Evolutionary conservation across 2,113 vertebrate genomes (phyloP), one percentile per base, ranked within the genome.

Genomic region (Neofelis nebulosa): DNA sequence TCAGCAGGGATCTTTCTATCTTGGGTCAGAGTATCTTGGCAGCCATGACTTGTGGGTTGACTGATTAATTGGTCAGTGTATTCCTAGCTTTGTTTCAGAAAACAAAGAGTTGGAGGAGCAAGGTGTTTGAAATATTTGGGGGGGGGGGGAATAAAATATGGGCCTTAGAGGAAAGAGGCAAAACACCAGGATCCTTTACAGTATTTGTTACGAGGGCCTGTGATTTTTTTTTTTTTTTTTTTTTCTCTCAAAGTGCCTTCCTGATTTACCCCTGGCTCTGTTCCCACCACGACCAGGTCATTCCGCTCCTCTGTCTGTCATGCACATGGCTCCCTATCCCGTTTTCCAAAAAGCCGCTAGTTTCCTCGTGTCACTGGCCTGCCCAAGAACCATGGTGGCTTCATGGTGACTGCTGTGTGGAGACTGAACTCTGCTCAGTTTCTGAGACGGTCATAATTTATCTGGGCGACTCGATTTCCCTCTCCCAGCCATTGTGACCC

Each of bases 51-150:
- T 12, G 45, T 79, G 18, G 65, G 61, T 71, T 69, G 13, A 31
- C 69, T 79, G 74, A 76, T 55, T 73, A 52, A 55, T 33, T 73
- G 14, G 41, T 94, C 78, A 68, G 57, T 41, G 94, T 92, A 95
- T 55, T 94, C 36, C 38, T 86, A 85, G 66, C 50, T 97, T 90
- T 92, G 66, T 92, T 83, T 95, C 69, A 87, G 74, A 52, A 92
- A 89, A 55, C 41, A 83, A 86, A 66, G 52, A n/a, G 9, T 93
- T 94, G 84, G 13, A 57, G 84, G 31, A 96, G 13, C 41, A 41
- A 36, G 19, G 29, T 52, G 50, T 91, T 57, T 73, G 63, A 91
- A 65, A 76, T 73, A 15, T 29, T 84, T 92, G 65, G 29, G 71
- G 73, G 55, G 8, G 12, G 6, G 19, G 57, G 57, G 50, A 33